These are phyloP conservation scores for Entomobrya multifasciata DNA, from an alignment of 2,888 invertebrate species.

Conservation along the genomic window DNA sequence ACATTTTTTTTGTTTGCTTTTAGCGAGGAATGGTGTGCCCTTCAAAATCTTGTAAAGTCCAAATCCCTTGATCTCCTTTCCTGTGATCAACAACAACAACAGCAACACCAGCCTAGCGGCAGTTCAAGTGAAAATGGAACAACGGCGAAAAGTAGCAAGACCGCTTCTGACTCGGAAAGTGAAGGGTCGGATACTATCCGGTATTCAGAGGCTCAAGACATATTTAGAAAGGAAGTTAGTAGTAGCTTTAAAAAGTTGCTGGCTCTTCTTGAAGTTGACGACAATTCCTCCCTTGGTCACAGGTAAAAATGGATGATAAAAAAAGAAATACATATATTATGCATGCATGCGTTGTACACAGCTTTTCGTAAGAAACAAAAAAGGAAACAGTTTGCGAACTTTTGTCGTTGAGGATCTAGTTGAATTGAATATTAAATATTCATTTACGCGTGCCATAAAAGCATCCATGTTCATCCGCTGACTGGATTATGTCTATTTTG, in stretches of 20 bases:
- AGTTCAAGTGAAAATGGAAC: conserved; percentile 68
- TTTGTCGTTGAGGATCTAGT: neutral
- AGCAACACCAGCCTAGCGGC: neutral
- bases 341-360: too few relatives aligned
- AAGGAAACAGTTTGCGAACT: neutral
- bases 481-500: neutral
- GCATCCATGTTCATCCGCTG: neutral
- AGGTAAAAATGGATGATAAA: conserved; percentile 68
- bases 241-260: conserved; percentile 78
- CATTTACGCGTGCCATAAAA: conserved; percentile 14
- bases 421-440: conserved; percentile 44
- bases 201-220: conserved; percentile 77
- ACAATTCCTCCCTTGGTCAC: conserved; percentile 77
- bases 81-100: conserved; percentile 47
- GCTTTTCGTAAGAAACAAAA: too few relatives aligned
- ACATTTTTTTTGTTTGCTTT: conserved; percentile 37
- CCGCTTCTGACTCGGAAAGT: conserved; percentile 69
- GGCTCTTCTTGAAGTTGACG: conserved; percentile 76
- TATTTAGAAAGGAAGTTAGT: conserved; percentile 76
- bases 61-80: conserved; percentile 77
- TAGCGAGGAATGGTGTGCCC: conserved; percentile 97
- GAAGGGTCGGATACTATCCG: conserved; percentile 65
- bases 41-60: conserved; percentile 83
- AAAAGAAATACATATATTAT: neutral
- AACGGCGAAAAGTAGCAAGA: conserved; percentile 53